phyloP scores from a whole-genome alignment of 2,113 vertebrate genomes.

The Corydoras maculifer region DNA sequence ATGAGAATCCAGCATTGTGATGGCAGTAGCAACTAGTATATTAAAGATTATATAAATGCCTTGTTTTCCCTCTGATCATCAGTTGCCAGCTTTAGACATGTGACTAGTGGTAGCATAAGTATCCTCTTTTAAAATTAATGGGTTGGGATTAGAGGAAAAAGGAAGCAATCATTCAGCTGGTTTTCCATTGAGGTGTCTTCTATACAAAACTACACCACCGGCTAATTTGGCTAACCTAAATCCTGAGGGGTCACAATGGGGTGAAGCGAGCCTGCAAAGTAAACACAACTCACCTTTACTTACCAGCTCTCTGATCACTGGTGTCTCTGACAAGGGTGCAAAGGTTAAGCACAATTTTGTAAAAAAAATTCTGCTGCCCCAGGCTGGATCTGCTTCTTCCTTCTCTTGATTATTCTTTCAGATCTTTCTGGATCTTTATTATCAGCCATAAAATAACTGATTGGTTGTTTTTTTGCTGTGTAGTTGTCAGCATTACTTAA shows the following conservation, averaged over 20 bases:
- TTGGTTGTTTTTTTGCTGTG: not conserved
- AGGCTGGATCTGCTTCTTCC: not conserved
- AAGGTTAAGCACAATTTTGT: slow-evolving; percentile 10
- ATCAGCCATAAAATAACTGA: not conserved
- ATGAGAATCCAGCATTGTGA: too few species aligned
- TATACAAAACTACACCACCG: slow-evolving; percentile 11
- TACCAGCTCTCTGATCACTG: slow-evolving; percentile 4
- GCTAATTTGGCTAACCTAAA: slow-evolving; percentile 4
- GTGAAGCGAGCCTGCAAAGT: not conserved
- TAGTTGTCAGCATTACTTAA: not conserved
- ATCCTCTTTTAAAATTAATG: not conserved
- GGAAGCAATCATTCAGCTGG: not conserved
- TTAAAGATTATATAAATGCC: too few species aligned
- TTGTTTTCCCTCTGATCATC: not conserved
- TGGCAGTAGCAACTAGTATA: too few species aligned
- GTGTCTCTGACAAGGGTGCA: not conserved
- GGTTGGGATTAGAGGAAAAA: not conserved
- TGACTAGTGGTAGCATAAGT: not conserved
- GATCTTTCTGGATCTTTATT: not conserved
- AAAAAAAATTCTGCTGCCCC: not conserved
- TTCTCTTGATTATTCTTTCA: not conserved
- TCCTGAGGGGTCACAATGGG: slow-evolving; percentile 10
- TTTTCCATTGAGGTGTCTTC: slow-evolving; percentile 55
- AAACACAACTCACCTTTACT: not conserved
- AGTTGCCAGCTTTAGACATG: not conserved